Base-by-base conservation (phyloP, 2,113 vertebrate species). In the Microcebus jonahi region DNA sequence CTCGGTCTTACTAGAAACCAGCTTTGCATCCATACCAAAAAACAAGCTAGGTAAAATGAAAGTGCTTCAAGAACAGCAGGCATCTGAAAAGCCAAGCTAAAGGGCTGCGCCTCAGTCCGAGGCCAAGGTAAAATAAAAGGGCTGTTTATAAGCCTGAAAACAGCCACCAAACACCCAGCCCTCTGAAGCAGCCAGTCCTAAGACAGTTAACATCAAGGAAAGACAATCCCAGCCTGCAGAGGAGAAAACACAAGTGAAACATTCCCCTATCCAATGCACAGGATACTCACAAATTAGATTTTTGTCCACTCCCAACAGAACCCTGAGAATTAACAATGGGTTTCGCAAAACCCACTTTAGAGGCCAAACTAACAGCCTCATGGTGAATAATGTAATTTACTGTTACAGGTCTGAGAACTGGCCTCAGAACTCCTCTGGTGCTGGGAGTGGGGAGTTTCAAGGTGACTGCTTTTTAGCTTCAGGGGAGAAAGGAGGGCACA, bases 41-140 rank as follows among this genome's bases (percentile, higher is more conserved):
- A 97, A 85, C 45, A 67, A 36, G 89, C 89, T n/a, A 81, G 87
- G 93, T 88, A 25, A 91, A 73, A 92, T 29, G 88, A n/a, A 27
- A 34, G 67, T 59, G 91, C 86, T 90, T 88, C 70, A 89, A 76
- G 96, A 88, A 79, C 95, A 95, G 92, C 55, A 73, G 94, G 55
- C 94, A 97, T 81, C 80, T 61, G 87, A 2, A 90, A 48, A 97
- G 48, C 63, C 79, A 31, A 50, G 76, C 95, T 27, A 23, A 20
- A 86, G 92, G 90, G 90, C 83, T 93, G 71, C 83, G 15, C 86
- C 94, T 85, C 79, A 36, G 80, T 36, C 91, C 75, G 94, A 98
- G 97, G 98, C 98, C 98, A 97, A 97, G 68, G 88, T 48, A 97
- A 96, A 91, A 97, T 45, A 71, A 89, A 77, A 65, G 95, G 53